Conservation (phyloP, 2,888 invertebrate genomes). For the Caenorhabditis panamensis region DNA sequence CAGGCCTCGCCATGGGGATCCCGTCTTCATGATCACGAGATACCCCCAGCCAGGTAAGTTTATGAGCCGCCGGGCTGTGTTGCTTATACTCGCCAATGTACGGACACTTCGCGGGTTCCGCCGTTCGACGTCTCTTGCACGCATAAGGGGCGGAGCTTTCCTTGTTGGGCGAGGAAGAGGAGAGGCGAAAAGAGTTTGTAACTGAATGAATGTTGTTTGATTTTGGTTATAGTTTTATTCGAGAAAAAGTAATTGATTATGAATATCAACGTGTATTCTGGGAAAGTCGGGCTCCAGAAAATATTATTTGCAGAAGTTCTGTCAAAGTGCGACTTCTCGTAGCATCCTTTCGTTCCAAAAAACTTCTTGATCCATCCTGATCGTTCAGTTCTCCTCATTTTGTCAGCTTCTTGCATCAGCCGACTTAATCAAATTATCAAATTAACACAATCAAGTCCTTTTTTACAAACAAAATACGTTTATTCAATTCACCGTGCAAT, state of each 20-base stretch:
- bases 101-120: no score
- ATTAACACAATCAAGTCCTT: slow-evolving; percentile 18
- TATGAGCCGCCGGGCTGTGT: slow-evolving; percentile 82
- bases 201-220: no score
- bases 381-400: not conserved
- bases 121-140: no score
- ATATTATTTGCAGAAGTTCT: no score
- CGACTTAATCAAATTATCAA: slow-evolving; percentile 35
- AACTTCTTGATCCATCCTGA: no score
- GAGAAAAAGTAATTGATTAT: no score
- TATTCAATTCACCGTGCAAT: slow-evolving; percentile 15
- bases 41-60: slow-evolving; percentile 88
- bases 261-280: no score
- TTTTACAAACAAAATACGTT: not conserved
- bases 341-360: no score
- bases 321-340: not conserved
- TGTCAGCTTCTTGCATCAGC: slow-evolving; percentile 44
- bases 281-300: no score
- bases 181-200: no score
- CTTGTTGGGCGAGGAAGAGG: no score
- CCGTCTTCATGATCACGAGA: slow-evolving; percentile 87
- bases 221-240: no score
- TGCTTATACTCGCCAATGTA: not conserved
- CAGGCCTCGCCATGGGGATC: slow-evolving; percentile 87
- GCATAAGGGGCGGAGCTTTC: slow-evolving; percentile 20